Evolutionary conservation across 2,113 vertebrate genomes (phyloP), one percentile per base, ranked within the genome.

Genomic region (Rhinoderma darwinii): DNA sequence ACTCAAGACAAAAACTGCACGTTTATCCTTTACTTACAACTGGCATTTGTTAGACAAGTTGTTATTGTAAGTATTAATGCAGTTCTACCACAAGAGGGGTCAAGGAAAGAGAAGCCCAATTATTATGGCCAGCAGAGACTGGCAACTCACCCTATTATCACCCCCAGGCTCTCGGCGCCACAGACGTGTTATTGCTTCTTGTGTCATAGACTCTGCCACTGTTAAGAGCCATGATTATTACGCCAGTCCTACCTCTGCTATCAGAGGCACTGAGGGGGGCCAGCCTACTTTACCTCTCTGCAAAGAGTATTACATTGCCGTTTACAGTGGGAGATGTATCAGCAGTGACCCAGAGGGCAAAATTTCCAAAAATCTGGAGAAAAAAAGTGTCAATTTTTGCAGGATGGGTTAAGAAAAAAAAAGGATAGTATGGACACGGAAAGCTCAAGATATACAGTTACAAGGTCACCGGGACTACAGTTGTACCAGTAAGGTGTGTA

Each of bases 401-500:
- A 56, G 50, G 50, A 81, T 20, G 1, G 66, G 72, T 41, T 10
- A 25, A 18, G 30, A 78, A 20, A 51, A 25, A 54, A 76, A 15
- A 75, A 30, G 25, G 17, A 66, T 35, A 5, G 77, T 50, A 88
- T 44, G 39, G 51, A n/a, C 6, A 37, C 25, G 35, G 35, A 51
- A 18, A 91, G 91, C 90, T 93, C 88, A 92, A 80, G 90, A 92
- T 93, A 90, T 90, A 92, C 89, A 90, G 91, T 88, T 91, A 93
- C 86, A 90, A 90, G 93, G 94, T 93, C 93, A 93, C 90, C 90
- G 90, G 88, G 91, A 90, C 90, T 89, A 90, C 92, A 94, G 92
- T 91, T 92, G 92, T 92, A 93, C 89, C 93, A 94, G 93, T 91
- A 89, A 93, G 90, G 91, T 92, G 91, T 92, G 89, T 92, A 93